Percentiles rank a stretch among this genome's conserved stretches.
phyloP scores from a whole-genome alignment of 2,797 vertebrate genomes.

The Microctenopoma steveboyesi region DNA sequence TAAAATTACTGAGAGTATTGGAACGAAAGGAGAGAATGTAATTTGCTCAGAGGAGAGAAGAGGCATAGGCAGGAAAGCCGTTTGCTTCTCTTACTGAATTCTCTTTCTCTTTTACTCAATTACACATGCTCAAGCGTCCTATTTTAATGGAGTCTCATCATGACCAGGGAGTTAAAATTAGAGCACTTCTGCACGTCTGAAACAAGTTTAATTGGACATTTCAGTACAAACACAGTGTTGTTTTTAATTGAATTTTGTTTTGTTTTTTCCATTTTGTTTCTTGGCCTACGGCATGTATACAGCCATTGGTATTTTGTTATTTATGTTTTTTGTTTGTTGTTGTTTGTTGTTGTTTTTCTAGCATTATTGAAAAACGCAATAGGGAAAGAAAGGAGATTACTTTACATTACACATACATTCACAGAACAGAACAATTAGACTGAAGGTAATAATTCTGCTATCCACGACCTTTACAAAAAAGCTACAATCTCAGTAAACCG shows the following conservation, averaged over 20 bases:
- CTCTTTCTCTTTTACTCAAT: constrained; percentile 35
- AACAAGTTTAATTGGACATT: constrained; percentile 26
- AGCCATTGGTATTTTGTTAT: neutral
- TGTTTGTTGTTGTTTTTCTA: too few species aligned
- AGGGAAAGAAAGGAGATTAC: neutral
- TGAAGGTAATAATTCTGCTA: constrained; percentile 21
- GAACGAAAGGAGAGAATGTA: constrained; percentile 18
- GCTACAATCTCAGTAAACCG: neutral
- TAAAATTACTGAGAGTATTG: constrained; percentile 43
- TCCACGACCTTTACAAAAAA: constrained; percentile 44
- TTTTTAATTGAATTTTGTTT: constrained; percentile 1
- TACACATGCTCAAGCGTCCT: constrained; percentile 17
- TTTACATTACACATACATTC: neutral
- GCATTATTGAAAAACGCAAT: constrained; percentile 2
- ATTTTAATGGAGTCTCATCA: constrained; percentile 22
- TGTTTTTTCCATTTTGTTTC: neutral
- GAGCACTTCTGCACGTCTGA: neutral
- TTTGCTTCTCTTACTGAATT: constrained; percentile 29
- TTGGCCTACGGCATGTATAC: neutral
- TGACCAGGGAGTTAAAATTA: constrained; percentile 28
- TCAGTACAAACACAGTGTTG: constrained; percentile 3
- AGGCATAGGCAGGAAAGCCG: constrained; percentile 1
- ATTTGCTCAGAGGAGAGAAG: constrained; percentile 41
- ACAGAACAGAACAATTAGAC: neutral
- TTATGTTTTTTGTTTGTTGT: neutral